Evolutionary conservation across 2,797 vertebrate genomes (phyloP), one percentile per base, ranked within the genome.

Genomic region (Crenuchus spilurus): DNA sequence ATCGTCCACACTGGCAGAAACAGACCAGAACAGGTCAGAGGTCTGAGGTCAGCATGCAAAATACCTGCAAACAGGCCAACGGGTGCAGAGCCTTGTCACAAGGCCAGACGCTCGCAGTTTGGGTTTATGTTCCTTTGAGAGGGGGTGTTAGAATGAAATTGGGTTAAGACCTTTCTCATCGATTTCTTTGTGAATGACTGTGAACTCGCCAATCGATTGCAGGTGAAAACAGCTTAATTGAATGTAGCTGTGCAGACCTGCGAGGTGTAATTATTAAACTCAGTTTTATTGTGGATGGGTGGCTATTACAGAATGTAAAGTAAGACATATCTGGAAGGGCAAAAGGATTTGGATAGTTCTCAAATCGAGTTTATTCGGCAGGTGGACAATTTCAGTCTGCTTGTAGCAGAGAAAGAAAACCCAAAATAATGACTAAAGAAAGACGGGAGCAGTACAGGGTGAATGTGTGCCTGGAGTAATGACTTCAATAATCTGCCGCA

Each of bases 151-250:
- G 48, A n/a, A n/a, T n/a, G n/a, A n/a, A n/a, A n/a, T n/a, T n/a
- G n/a, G n/a, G n/a, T n/a, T n/a, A n/a, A n/a, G 30, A 11, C n/a
- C 33, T 39, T 9, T 61, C 13, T n/a, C 1, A 26, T 26, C 8
- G 31, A 24, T 62, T 35, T 13, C 44, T 51, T 14, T 35, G 20
- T 49, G 41, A 72, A 61, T 62, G 44, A 39, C 37, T 62, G 20
- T 30, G n/a, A n/a, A 52, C 57, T 72, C 31, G 30, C 48, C 13
- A 24, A 72, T 62, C 48, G 9, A 61, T 72, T 46, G 33, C 28
- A 62, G 70, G 57, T 63, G 44, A 61, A 60, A 72, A 46, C 57
- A 72, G 70, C 62, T 51, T 72, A 72, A 72, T 60, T 72, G 58
- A 72, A 72, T 61, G 44, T 28, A 49, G 44, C 22, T 26, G 1